Evolutionary conservation across 2,797 vertebrate species (phyloP).

Genomic region (Macropus fuliginosus): DNA sequence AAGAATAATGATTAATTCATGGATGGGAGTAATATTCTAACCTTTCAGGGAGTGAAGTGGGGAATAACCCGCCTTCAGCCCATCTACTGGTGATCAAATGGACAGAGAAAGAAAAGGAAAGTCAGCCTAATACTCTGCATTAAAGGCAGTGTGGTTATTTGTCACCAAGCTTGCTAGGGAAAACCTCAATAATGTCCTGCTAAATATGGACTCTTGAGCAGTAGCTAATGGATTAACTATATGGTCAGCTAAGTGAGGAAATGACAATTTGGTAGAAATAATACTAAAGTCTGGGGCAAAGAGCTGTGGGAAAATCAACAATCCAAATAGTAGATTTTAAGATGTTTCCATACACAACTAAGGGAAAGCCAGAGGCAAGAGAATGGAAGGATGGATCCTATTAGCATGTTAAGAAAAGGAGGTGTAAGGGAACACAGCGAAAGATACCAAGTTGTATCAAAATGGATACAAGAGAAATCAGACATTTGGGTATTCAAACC

Average conservation of each 20-base stretch:
- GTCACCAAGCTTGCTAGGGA: neutral
- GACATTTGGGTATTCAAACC: neutral
- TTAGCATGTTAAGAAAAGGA: neutral
- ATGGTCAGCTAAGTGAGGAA: neutral
- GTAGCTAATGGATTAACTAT: no score
- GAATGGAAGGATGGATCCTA: no score
- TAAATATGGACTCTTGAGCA: no score
- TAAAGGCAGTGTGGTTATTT: neutral
- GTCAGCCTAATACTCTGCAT: neutral
- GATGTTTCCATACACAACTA: neutral
- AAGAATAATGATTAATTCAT: neutral
- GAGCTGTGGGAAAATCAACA: neutral
- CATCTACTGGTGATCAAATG: no score
- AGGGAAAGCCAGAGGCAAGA: neutral
- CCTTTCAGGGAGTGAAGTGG: no score
- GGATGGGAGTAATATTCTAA: neutral
- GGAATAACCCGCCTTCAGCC: no score
- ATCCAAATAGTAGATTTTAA: neutral
- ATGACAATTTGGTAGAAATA: neutral
- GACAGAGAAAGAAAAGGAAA: neutral
- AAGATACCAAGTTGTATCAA: neutral
- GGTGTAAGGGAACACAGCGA: neutral
- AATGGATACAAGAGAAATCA: neutral
- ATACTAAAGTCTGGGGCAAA: no score
- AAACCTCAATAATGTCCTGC: no score